Conservation (phyloP, 2,797 vertebrate genomes). For the Coccyzus lansbergi region DNA sequence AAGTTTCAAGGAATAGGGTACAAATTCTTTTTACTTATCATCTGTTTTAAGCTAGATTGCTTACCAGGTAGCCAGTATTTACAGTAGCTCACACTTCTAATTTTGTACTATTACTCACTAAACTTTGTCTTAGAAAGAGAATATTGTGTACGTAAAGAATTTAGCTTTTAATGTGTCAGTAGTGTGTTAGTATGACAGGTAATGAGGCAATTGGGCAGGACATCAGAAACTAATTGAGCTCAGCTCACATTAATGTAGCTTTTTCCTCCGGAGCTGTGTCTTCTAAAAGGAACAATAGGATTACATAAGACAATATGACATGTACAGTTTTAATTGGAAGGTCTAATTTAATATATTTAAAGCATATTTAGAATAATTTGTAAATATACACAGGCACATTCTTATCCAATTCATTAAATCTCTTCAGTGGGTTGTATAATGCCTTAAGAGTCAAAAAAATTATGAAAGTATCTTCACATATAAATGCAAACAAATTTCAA, state of each 20-base stretch:
- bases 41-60: background rate
- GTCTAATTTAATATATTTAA: slow-evolving; percentile 78
- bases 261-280: slow-evolving; percentile 62
- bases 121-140: slow-evolving; percentile 56
- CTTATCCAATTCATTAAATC: slow-evolving; percentile 72
- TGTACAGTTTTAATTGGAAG: slow-evolving; percentile 77
- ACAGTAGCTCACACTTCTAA: slow-evolving; percentile 21
- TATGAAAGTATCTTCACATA: slow-evolving; percentile 51
- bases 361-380: slow-evolving; percentile 75
- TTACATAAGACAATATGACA: slow-evolving; percentile 77
- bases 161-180: slow-evolving; percentile 50
- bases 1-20: background rate
- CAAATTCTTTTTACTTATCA: background rate
- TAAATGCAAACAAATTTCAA: slow-evolving; percentile 66
- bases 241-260: slow-evolving; percentile 67
- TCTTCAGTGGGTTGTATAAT: slow-evolving; percentile 64
- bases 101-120: slow-evolving; percentile 53
- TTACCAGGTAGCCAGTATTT: slow-evolving; percentile 45
- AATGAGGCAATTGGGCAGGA: slow-evolving; percentile 80
- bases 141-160: slow-evolving; percentile 41
- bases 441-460: slow-evolving; percentile 71
- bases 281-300: slow-evolving; percentile 65
- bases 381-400: slow-evolving; percentile 63
- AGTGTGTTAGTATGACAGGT: slow-evolving; percentile 69
- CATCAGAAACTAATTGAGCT: slow-evolving; percentile 80